phyloP scores from a whole-genome alignment of 2,113 vertebrate species.

The Clarias batrachus region DNA sequence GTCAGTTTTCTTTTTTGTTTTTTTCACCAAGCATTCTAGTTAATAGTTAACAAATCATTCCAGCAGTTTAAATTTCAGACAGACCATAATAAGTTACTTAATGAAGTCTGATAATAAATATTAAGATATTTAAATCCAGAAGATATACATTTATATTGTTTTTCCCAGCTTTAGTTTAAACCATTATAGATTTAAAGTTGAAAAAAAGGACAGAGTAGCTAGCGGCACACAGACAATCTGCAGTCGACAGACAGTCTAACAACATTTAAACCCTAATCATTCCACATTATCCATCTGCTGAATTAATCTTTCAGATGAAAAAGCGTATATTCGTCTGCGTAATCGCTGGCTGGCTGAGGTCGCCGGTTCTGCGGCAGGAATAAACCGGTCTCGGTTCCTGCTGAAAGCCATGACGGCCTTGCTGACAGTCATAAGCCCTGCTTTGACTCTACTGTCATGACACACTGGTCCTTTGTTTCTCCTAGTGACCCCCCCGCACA shows the following conservation, averaged over 20 bases:
- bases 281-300: constrained; percentile 33
- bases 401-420: constrained; percentile 42
- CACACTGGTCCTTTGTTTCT: constrained; percentile 51
- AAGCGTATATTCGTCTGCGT: constrained; percentile 23
- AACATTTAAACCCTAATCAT: constrained; percentile 23
- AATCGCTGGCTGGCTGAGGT: constrained; percentile 20
- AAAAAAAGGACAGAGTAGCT: background rate
- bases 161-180: background rate
- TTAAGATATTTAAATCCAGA: background rate
- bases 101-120: background rate
- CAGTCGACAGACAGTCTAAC: constrained; percentile 12
- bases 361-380: constrained; percentile 24
- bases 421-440: constrained; percentile 44
- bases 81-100: background rate
- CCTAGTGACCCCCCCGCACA: background rate
- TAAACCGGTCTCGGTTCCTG: constrained; percentile 19
- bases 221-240: background rate
- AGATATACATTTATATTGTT: background rate
- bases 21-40: background rate
- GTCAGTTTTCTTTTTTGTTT: background rate
- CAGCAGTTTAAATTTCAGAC: background rate
- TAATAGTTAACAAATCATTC: background rate
- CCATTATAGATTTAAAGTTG: background rate
- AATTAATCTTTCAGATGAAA: constrained; percentile 40
- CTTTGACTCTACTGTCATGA: constrained; percentile 57